These are phyloP conservation scores for Apis mellifera DNA, from an alignment of 1,140 invertebrate species.

Conservation along the genomic window DNA sequence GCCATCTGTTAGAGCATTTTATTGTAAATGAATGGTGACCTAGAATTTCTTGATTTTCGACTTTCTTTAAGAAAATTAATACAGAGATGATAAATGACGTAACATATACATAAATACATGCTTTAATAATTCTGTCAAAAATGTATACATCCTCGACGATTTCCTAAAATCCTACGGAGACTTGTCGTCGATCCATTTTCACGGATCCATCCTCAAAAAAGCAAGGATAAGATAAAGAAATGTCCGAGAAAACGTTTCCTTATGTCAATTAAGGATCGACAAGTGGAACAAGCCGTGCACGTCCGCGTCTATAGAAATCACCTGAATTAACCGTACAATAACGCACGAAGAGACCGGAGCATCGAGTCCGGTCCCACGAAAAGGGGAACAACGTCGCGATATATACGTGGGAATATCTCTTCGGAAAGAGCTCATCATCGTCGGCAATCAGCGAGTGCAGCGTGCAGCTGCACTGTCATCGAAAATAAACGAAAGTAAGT, in stretches of 20 bases:
- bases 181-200: not conserved
- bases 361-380: constrained; percentile 37
- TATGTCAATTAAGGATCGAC: constrained; percentile 13
- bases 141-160: no score
- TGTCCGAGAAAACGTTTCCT: not conserved
- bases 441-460: constrained; percentile 18
- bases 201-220: not conserved
- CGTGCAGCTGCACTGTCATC: constrained; percentile 5
- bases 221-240: not conserved
- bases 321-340: constrained; percentile 41
- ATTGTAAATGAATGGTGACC: constrained; percentile 1
- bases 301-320: constrained; percentile 37
- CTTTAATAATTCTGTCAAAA: not conserved
- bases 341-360: constrained; percentile 31
- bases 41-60: constrained; percentile 1
- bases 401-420: constrained; percentile 38
- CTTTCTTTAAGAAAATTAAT: not conserved
- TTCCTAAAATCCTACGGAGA: not conserved
- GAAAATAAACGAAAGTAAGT: constrained; percentile 29
- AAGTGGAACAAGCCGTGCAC: constrained; percentile 6
- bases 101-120: no score
- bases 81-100: not conserved
- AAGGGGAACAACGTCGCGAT: constrained; percentile 51
- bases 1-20: constrained; percentile 32
- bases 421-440: constrained; percentile 44